Evolutionary conservation across 37 sponge, comb jelly and placozoan genomes (phyloP).

Genomic region (Haliclona indistincta): DNA sequence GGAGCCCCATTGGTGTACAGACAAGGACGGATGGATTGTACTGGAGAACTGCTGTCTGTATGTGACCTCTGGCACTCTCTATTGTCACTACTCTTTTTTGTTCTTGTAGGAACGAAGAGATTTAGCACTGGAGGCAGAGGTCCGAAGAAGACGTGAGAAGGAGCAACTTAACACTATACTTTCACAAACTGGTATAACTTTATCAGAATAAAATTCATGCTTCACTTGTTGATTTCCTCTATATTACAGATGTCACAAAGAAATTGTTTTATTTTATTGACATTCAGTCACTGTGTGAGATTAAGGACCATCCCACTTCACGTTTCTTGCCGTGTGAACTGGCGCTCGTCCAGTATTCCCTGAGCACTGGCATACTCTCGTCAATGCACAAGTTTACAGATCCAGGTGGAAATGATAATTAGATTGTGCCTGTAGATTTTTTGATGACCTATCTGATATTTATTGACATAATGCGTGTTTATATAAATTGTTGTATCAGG

Average conservation of each 20-base stretch:
- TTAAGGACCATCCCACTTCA: conserved; percentile 20
- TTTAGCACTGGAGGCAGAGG: conserved; percentile 17
- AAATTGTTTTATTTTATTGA: conserved; percentile 71
- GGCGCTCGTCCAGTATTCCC: conserved; percentile 61
- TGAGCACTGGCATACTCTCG: conserved; percentile 34
- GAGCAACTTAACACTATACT: background rate
- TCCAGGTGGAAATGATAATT: conserved; percentile 46
- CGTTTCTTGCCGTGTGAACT: conserved; percentile 70
- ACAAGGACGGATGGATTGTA: conserved; percentile 49
- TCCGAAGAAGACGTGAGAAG: conserved; percentile 22
- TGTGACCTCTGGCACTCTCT: background rate
- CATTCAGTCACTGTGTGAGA: conserved; percentile 66
- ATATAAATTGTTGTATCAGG: no score
- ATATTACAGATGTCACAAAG: conserved; percentile 14
- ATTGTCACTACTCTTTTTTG: background rate
- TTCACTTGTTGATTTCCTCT: background rate
- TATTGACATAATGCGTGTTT: no score
- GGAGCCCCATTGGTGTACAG: background rate
- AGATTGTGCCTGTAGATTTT: background rate
- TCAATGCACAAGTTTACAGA: conserved; percentile 64
- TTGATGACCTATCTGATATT: background rate
- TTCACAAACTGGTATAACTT: background rate
- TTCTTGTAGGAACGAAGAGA: conserved; percentile 40
- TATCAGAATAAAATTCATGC: background rate
- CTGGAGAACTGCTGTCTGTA: conserved; percentile 63